Conservation (phyloP, 2,113 vertebrate species). For the Melanostigma gelatinosum region DNA sequence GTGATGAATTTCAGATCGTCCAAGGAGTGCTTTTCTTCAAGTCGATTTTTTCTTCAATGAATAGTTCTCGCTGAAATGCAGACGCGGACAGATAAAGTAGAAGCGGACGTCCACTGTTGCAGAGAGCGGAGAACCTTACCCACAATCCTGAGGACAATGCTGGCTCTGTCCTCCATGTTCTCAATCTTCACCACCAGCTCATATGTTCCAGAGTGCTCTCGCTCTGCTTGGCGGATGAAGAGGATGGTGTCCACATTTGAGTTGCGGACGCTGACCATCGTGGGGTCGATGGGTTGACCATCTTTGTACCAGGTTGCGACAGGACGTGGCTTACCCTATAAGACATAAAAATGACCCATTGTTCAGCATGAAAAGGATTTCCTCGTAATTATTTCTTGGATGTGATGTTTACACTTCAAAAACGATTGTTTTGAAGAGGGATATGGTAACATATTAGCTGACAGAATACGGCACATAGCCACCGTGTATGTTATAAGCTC, state of each 20-base stretch:
- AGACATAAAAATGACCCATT: neutral
- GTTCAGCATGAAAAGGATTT: neutral
- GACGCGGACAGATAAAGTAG: neutral
- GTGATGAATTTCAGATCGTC: neutral
- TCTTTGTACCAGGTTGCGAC: conserved; percentile 88
- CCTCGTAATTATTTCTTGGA: neutral
- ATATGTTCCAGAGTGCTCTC: conserved; percentile 88
- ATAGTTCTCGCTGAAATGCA: neutral
- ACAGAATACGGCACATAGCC: neutral
- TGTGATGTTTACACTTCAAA: neutral
- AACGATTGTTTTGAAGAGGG: neutral
- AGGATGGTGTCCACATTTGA: conserved; percentile 87
- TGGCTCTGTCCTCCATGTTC: conserved; percentile 89
- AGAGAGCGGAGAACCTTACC: conserved; percentile 73
- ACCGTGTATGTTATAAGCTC: neutral
- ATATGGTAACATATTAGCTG: neutral
- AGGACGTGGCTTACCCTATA: conserved; percentile 90
- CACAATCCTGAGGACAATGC: conserved; percentile 84
- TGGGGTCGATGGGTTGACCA: conserved; percentile 84
- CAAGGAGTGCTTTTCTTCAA: neutral
- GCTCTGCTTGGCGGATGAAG: conserved; percentile 89
- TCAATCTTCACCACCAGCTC: conserved; percentile 88
- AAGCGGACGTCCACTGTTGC: neutral
- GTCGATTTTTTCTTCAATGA: neutral
- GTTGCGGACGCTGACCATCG: conserved; percentile 82